Base-by-base conservation (phyloP, 2,113 vertebrate species). In the Apteryx owenii region DNA sequence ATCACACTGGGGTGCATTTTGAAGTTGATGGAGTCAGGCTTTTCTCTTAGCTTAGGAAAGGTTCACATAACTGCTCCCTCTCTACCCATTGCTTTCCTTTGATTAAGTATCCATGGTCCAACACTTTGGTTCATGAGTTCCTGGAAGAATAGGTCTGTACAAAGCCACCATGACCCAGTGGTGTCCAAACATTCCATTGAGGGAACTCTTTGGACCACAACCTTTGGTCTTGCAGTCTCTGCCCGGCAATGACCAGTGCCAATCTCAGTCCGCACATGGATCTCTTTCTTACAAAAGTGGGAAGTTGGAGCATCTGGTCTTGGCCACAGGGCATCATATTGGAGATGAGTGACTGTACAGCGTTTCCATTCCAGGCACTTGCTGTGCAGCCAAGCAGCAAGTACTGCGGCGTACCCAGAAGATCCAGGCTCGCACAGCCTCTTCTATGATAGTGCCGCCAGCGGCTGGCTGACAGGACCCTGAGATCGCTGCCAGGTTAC, bases 291-390 rank as follows among this genome's bases (percentile, higher is more conserved):
- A 36, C 0, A 6, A 46, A 75, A 88, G 20, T 23, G 6, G n/a
- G 42, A 58, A 76, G 31, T 18, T 60, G 56, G 56, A 60, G 56
- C 56, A 20, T 60, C 56, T 33, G 56, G 56, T 60, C 0, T 0
- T 18, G 61, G 15, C 89, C 0, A 0, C 71, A 88, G 53, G 54
- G 64, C 28, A 20, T 23, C 0, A 0, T 26, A 36, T 28, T 7
- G 5, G 72, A 95, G 54, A 73, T 5, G 50, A 70, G 38, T 0
- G 0, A 73, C 28, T 31, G 48, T 83, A 9, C 56, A 33, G 56
- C 56, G 29, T 60, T 60, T 29, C 56, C 17, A 10, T 60, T 33
- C 56, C 56, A 60, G 56, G 68, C 64, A 0, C 20, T 73, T 64
- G 9, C 5, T 1, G 61, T 26, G 56, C 7, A 70, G 60, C 65